Percentiles rank a stretch among this genome's conserved stretches.
phyloP scores from a whole-genome alignment of 2,797 vertebrate genomes.

The Sebastes paucispinis region DNA sequence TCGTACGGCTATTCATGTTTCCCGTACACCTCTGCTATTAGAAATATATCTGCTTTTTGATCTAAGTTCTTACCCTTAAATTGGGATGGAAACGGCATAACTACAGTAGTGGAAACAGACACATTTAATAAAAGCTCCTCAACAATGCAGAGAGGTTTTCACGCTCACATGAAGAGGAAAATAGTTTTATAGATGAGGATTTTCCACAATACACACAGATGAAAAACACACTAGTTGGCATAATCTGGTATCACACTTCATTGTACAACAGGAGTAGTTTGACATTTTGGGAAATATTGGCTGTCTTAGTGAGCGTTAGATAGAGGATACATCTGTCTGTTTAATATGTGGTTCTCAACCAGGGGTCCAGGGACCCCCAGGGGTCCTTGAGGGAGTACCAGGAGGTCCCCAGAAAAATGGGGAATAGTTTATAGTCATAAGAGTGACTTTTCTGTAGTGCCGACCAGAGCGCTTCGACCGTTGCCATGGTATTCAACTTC shows the following conservation, averaged over 20 bases:
- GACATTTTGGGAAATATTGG: neutral
- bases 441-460: too few relatives aligned
- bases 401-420: too few relatives aligned
- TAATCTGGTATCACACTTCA: neutral
- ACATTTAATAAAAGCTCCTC: conserved; percentile 18
- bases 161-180: conserved; percentile 26
- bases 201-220: conserved; percentile 2
- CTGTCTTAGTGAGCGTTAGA: neutral
- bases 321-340: neutral
- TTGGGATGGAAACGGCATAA: neutral
- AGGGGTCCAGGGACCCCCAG: too few relatives aligned
- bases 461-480: too few relatives aligned
- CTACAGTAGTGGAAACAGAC: neutral
- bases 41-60: neutral
- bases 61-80: neutral
- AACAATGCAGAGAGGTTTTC: conserved; percentile 14
- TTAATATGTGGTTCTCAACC: neutral
- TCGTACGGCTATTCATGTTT: too few relatives aligned
- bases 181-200: conserved; percentile 8
- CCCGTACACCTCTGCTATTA: neutral
- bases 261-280: neutral
- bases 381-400: too few relatives aligned
- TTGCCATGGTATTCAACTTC: too few relatives aligned
- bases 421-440: too few relatives aligned
- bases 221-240: neutral